Percentiles rank a stretch among this genome's conserved stretches.
Conservation (phyloP, 2,888 invertebrate genomes). For the Drosophila neoperkinsi region DNA sequence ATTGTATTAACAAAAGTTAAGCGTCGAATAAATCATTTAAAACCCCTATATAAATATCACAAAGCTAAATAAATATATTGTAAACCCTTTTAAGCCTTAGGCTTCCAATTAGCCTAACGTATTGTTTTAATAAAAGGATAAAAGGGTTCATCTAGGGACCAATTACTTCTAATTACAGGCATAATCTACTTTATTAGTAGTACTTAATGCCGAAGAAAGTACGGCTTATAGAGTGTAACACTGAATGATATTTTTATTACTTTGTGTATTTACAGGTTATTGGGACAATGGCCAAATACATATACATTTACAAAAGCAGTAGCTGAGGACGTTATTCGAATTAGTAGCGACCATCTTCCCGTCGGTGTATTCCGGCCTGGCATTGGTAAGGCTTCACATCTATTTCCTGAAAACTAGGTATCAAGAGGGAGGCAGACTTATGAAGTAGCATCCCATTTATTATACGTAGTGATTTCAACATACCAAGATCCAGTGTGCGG, state of each 20-base stretch:
- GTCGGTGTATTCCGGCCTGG: conserved; percentile 21
- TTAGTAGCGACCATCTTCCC: conserved; percentile 1
- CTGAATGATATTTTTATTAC: not conserved
- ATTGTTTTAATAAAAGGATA: not conserved
- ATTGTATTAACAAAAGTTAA: not conserved
- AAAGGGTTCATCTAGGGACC: not conserved
- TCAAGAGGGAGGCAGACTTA: not conserved
- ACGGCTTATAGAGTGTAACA: not conserved
- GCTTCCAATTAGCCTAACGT: not conserved
- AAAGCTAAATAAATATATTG: not conserved
- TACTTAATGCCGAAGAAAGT: not conserved
- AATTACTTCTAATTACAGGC: not conserved
- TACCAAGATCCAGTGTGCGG: conserved; percentile 91
- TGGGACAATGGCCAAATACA: conserved; percentile 91
- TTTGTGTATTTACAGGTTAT: not conserved
- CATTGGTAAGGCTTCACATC: conserved; percentile 11
- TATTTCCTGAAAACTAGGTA: too few relatives aligned
- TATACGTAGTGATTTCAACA: conserved; percentile 11
- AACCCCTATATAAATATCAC: not conserved
- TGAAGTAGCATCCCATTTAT: not conserved
- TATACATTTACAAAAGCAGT: conserved; percentile 95
- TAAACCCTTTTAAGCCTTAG: not conserved
- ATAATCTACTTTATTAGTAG: not conserved
- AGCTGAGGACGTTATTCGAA: conserved; percentile 21
- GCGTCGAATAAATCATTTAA: not conserved